A percentile compares a stretch with the other conserved stretches of the same genome.
Conservation (phyloP, 2,113 vertebrate genomes). For the Synchiropus splendidus region DNA sequence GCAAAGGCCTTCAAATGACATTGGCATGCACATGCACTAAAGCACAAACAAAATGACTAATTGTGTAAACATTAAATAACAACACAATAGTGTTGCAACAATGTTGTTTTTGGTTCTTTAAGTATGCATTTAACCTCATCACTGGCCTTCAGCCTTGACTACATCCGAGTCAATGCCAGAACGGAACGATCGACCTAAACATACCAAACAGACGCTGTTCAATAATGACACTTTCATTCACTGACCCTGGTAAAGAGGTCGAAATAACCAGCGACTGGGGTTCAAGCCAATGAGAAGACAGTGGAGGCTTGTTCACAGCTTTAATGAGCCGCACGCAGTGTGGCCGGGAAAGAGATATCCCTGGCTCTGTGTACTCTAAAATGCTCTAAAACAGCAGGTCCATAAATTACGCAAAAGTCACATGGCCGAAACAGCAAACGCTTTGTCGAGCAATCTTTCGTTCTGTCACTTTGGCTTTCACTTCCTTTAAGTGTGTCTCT, state of each 20-base stretch:
- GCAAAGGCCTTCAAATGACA: too few species aligned
- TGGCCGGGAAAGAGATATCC: conserved; percentile 73
- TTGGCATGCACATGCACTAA: too few species aligned
- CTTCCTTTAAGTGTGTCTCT: conserved; percentile 22
- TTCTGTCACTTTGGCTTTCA: conserved; percentile 41
- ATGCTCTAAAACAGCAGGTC: conserved; percentile 64
- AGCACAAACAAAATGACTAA: too few species aligned
- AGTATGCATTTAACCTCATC: conserved; percentile 65
- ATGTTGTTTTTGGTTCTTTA: too few species aligned
- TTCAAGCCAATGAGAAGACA: conserved; percentile 75
- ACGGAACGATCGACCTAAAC: conserved; percentile 45
- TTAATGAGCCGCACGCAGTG: conserved; percentile 81
- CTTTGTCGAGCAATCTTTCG: conserved; percentile 50
- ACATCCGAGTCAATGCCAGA: conserved; percentile 58
- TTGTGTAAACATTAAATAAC: too few species aligned
- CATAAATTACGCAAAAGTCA: conserved; percentile 72
- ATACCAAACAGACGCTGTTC: conserved; percentile 34
- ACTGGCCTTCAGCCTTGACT: conserved; percentile 50
- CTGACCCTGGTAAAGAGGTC: conserved; percentile 55
- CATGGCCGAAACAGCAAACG: conserved; percentile 41
- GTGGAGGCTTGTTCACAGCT: conserved; percentile 77
- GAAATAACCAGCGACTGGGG: conserved; percentile 53
- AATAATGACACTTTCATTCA: conserved; percentile 56
- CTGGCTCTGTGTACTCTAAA: conserved; percentile 72
- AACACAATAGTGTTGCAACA: too few species aligned